Percentiles rank a stretch among this genome's conserved stretches.
Conservation (phyloP, 2,113 vertebrate genomes). For the Sylvietta virens region DNA sequence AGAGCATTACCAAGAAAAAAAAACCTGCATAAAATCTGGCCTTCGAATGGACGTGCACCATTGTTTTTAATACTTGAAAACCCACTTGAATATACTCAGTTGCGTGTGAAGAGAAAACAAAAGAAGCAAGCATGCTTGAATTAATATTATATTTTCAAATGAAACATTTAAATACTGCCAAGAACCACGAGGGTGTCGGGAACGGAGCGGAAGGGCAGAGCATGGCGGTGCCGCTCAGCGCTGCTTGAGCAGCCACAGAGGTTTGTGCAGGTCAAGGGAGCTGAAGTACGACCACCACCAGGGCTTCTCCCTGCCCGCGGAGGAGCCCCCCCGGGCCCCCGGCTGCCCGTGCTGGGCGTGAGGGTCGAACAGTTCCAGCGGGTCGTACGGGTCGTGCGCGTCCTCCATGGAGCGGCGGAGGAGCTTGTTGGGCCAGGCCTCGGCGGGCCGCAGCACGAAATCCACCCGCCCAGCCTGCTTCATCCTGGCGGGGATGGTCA, state of each 20-base stretch:
- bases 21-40: neutral
- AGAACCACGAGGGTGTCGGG: neutral
- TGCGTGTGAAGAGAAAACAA: neutral
- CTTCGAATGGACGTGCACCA: neutral
- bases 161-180: conserved; percentile 17
- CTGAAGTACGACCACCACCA: conserved; percentile 99
- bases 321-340: conserved; percentile 44
- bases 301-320: conserved; percentile 75
- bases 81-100: neutral
- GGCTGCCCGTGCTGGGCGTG: conserved; percentile 55
- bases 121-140: neutral
- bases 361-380: conserved; percentile 77
- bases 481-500: conserved; percentile 81
- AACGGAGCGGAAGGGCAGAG: neutral
- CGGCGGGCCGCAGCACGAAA: conserved; percentile 80
- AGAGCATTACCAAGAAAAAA: neutral
- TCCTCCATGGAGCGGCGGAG: conserved; percentile 69
- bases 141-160: conserved; percentile 1
- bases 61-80: conserved; percentile 32
- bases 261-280: conserved; percentile 79
- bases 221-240: neutral
- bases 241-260: conserved; percentile 88
- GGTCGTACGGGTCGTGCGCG: conserved; percentile 70
- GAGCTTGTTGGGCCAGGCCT: conserved; percentile 65
- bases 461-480: conserved; percentile 82